A percentile compares a stretch with the other conserved stretches of the same genome.
Conservation (phyloP, 2,797 vertebrate genomes). For the Typhlichthys eigenmanni region DNA sequence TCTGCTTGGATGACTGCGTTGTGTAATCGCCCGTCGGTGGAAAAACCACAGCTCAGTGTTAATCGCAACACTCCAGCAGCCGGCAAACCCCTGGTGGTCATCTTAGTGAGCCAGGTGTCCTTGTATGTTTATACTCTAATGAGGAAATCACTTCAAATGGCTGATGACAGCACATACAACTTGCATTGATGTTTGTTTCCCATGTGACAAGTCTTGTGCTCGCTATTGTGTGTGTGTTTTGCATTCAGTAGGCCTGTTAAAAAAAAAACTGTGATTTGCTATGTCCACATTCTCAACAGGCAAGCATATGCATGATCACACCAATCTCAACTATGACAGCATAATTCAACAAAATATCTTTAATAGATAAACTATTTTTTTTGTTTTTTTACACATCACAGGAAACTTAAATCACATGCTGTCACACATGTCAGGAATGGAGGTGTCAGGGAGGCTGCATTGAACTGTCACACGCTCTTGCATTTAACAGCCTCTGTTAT, state of each 20-base stretch:
- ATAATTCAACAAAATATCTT: slow-evolving; percentile 78
- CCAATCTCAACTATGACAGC: slow-evolving; percentile 12
- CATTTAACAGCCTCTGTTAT: not conserved
- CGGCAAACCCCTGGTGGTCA: slow-evolving; percentile 23
- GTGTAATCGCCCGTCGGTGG: slow-evolving; percentile 48
- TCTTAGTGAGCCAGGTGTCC: slow-evolving; percentile 28
- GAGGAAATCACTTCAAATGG: slow-evolving; percentile 10
- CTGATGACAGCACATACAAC: not conserved
- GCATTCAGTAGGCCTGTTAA: too few species aligned
- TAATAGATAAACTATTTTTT: slow-evolving; percentile 72
- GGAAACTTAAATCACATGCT: slow-evolving; percentile 72
- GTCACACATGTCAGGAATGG: slow-evolving; percentile 67
- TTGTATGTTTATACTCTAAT: slow-evolving; percentile 25
- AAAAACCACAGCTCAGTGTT: slow-evolving; percentile 53
- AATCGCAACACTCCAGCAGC: slow-evolving; percentile 44
- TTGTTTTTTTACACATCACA: slow-evolving; percentile 68
- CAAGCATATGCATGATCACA: not conserved
- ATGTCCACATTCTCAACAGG: too few species aligned
- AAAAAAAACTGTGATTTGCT: too few species aligned
- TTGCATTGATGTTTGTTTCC: not conserved
- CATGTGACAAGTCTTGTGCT: not conserved
- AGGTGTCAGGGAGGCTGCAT: slow-evolving; percentile 57
- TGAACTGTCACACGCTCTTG: not conserved
- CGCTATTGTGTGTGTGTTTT: too few species aligned
- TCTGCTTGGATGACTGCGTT: slow-evolving; percentile 22